phyloP scores from a whole-genome alignment of 2,113 vertebrate genomes.

The Pomatostomus ruficeps region DNA sequence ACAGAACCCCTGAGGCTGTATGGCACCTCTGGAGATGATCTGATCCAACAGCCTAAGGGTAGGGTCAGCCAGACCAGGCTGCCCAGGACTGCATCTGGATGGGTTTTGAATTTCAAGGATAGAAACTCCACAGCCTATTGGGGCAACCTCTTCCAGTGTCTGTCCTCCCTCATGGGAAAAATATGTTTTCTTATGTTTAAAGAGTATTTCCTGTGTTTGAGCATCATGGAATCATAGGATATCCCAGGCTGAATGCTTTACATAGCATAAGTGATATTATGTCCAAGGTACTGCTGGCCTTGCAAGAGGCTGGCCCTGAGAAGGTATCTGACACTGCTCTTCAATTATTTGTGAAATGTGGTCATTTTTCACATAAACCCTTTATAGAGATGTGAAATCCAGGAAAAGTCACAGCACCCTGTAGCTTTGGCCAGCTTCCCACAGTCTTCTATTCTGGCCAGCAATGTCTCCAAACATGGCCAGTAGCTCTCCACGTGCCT shows the following conservation, averaged over 20 bases:
- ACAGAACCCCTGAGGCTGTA: background rate
- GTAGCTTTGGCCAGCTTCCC: background rate
- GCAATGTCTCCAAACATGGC: background rate
- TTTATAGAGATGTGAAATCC: background rate
- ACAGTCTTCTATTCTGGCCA: background rate
- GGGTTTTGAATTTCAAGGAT: background rate
- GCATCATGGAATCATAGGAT: background rate
- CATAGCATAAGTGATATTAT: background rate
- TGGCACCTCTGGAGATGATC: background rate
- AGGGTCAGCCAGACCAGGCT: background rate
- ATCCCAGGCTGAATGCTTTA: background rate
- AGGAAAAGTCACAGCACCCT: background rate
- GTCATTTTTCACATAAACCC: background rate
- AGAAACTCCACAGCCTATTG: background rate
- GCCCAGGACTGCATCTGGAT: background rate
- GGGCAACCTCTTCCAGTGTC: background rate
- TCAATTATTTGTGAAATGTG: background rate
- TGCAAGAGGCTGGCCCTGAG: background rate
- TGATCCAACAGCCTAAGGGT: background rate
- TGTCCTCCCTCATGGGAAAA: background rate
- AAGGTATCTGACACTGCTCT: background rate
- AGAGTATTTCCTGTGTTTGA: background rate
- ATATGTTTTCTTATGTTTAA: background rate
- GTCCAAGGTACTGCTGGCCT: background rate
- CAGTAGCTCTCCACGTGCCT: background rate